These are phyloP conservation scores for Anableps anableps DNA, from an alignment of 2,797 vertebrate species.

Conservation along the genomic window DNA sequence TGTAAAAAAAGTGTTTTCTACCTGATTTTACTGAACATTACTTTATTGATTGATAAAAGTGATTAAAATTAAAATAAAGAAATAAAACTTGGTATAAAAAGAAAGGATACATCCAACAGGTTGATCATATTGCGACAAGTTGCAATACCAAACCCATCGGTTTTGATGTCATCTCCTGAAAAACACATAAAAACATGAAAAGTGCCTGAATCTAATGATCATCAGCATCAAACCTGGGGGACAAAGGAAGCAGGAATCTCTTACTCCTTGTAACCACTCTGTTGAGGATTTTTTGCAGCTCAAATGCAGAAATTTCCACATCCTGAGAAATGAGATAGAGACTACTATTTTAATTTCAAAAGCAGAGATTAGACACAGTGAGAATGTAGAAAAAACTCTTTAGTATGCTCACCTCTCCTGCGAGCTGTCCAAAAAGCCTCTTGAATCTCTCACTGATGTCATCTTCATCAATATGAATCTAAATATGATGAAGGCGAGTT, in stretches of 20 bases:
- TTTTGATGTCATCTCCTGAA: conserved; percentile 76
- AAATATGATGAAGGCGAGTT: neutral
- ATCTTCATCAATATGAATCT: conserved; percentile 82
- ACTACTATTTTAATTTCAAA: neutral
- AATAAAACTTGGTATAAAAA: neutral
- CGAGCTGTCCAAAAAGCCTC: conserved; percentile 84
- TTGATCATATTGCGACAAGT: conserved; percentile 79
- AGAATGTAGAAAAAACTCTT: neutral
- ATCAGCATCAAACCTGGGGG: neutral
- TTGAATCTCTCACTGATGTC: conserved; percentile 83
- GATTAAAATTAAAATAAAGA: too few species aligned
- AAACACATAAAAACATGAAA: conserved; percentile 1
- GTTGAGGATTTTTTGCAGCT: conserved; percentile 86
- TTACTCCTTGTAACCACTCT: conserved; percentile 83
- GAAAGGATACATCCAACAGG: conserved; percentile 83
- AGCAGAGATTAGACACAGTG: neutral
- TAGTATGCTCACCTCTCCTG: conserved; percentile 81
- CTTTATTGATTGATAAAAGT: too few species aligned
- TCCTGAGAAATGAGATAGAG: conserved; percentile 74
- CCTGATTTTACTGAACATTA: too few species aligned
- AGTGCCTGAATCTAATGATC: neutral
- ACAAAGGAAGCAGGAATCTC: conserved; percentile 41
- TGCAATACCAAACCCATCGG: conserved; percentile 68
- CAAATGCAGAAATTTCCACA: conserved; percentile 86
- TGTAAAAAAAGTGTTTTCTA: too few species aligned